Evolutionary conservation across 2,888 invertebrate genomes (phyloP).

Genomic region (Coleophora deauratella): DNA sequence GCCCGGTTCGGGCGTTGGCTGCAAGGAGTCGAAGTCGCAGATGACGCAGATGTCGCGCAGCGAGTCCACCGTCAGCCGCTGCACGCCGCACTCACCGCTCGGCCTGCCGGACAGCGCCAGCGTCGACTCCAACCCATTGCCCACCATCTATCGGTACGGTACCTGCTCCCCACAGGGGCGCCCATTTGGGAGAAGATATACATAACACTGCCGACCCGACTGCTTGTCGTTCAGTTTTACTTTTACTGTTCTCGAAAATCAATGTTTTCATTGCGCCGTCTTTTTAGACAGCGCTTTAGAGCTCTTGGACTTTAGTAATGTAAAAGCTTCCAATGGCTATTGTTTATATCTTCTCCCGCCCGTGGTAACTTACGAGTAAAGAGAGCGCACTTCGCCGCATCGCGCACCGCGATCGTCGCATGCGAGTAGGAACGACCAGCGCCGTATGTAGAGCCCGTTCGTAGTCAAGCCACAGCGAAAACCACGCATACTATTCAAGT

Average conservation of each 20-base stretch:
- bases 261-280: no score
- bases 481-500: no score
- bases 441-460: slow-evolving; percentile 28
- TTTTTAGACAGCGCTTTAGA: no score
- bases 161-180: slow-evolving; percentile 48
- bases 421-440: slow-evolving; percentile 54
- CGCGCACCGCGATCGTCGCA: slow-evolving; percentile 66
- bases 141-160: slow-evolving; percentile 95
- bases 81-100: slow-evolving; percentile 65
- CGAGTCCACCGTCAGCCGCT: slow-evolving; percentile 79
- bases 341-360: slow-evolving; percentile 45
- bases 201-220: neutral
- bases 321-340: slow-evolving; percentile 5
- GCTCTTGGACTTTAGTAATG: no score
- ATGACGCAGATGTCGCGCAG: slow-evolving; percentile 82
- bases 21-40: no score
- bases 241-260: no score
- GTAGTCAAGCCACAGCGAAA: slow-evolving; percentile 13
- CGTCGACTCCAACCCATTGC: slow-evolving; percentile 89
- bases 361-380: slow-evolving; percentile 38
- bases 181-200: slow-evolving; percentile 46
- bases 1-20: slow-evolving; percentile 50
- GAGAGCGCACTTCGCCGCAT: slow-evolving; percentile 58
- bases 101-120: slow-evolving; percentile 82
- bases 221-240: no score